Conservation (phyloP, 2,113 vertebrate genomes). For the Piprites chloris region DNA sequence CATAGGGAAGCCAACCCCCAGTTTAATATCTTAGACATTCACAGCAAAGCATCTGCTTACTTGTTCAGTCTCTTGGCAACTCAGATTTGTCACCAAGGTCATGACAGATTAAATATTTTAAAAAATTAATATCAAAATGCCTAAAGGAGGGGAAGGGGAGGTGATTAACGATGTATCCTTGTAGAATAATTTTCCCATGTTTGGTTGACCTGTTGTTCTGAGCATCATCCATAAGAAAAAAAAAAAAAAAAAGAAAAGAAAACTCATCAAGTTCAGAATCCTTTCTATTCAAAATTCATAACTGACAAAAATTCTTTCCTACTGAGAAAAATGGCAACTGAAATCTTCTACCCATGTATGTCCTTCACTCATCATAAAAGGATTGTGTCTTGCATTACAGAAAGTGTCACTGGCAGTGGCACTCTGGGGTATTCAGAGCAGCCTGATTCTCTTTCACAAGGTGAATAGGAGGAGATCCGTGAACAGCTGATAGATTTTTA, state of each 20-base stretch:
- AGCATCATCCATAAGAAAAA: background rate
- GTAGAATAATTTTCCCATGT: background rate
- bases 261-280: background rate
- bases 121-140: background rate
- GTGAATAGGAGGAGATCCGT: background rate
- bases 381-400: background rate
- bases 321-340: background rate
- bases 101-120: background rate
- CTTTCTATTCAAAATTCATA: background rate
- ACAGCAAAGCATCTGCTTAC: constrained; percentile 8
- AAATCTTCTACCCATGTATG: background rate
- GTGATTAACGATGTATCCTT: background rate
- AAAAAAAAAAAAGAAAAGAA: background rate
- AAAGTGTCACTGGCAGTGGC: background rate
- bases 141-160: background rate
- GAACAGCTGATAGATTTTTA: background rate
- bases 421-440: background rate
- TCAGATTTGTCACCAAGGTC: background rate
- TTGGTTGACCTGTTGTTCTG: background rate
- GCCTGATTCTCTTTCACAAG: background rate
- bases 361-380: background rate
- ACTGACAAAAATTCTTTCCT: background rate
- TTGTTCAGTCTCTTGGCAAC: background rate
- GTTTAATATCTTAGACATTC: background rate
- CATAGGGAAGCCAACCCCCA: background rate